Conservation (phyloP, 2,888 invertebrate species). For the Torymus auratus region DNA sequence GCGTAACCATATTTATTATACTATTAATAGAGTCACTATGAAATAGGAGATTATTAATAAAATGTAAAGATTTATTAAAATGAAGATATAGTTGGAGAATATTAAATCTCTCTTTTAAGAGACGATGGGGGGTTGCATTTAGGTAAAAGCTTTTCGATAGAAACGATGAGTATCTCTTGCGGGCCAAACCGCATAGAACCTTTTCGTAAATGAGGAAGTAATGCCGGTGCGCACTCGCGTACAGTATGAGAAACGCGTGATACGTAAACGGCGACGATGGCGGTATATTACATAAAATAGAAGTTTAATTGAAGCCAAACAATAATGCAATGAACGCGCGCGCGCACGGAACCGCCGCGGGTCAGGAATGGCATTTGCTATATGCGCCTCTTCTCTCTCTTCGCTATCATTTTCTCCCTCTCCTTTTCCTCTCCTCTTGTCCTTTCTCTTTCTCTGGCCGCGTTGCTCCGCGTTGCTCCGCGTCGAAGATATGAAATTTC, state of each 20-base stretch:
- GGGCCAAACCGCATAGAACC: constrained; percentile 12
- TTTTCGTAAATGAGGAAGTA: constrained; percentile 34
- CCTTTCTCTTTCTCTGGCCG: constrained; percentile 50
- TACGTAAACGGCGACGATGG: constrained; percentile 68
- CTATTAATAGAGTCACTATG: not conserved
- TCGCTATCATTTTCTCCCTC: constrained; percentile 54
- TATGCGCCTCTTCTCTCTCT: constrained; percentile 60
- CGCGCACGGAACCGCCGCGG: constrained; percentile 70
- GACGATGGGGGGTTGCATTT: constrained; percentile 7
- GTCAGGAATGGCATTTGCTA: constrained; percentile 72
- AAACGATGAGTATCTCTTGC: constrained; percentile 1
- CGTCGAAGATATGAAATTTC: constrained; percentile 74
- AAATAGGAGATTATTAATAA: constrained; percentile 3
- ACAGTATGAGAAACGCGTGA: constrained; percentile 65
- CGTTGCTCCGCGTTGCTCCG: constrained; percentile 62
- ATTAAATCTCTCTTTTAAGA: constrained; percentile 19
- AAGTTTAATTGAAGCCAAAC: constrained; percentile 74
- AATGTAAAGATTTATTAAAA: constrained; percentile 6
- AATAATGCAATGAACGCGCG: constrained; percentile 73
- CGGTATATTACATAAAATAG: constrained; percentile 72
- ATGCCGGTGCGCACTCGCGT: constrained; percentile 50
- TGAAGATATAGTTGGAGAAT: constrained; percentile 15
- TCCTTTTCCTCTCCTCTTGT: constrained; percentile 55
- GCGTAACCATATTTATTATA: constrained; percentile 57
- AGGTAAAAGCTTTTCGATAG: constrained; percentile 38